Conservation (phyloP, 2,113 vertebrate species). For the Neotoma lepida region DNA sequence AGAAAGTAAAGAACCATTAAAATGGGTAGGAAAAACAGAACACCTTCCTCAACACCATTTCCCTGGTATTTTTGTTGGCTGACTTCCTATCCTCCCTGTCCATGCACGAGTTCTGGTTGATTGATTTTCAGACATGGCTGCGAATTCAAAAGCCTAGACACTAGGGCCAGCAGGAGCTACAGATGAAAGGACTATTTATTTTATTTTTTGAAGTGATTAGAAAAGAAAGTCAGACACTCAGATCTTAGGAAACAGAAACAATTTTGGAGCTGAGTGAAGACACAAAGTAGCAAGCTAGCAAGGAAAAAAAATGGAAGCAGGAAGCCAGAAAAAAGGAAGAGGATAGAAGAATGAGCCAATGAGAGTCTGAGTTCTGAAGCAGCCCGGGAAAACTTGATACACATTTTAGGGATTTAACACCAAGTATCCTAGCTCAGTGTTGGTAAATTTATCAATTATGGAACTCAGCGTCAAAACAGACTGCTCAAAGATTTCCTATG, state of each 20-base stretch:
- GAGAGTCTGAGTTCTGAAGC: background rate
- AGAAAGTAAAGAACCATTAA: background rate
- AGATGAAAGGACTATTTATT: background rate
- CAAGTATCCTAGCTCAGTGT: too few species aligned
- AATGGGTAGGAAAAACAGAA: background rate
- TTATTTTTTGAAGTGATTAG: background rate
- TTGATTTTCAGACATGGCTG: background rate
- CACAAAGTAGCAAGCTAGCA: background rate
- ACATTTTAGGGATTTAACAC: fast-evolving
- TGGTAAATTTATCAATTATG: fast-evolving
- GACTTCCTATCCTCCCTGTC: fast-evolving
- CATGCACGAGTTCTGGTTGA: fast-evolving
- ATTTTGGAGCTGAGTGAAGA: background rate
- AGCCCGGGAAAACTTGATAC: background rate
- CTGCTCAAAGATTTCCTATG: background rate
- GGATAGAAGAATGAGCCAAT: fast-evolving
- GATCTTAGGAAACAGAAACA: background rate
- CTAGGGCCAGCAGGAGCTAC: background rate
- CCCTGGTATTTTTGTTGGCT: fast-evolving
- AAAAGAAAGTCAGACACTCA: constrained; percentile 18
- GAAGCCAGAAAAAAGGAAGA: background rate
- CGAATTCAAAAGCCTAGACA: background rate
- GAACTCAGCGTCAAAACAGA: background rate
- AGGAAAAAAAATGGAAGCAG: background rate
- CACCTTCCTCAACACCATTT: background rate